Base-by-base conservation (phyloP, 2,113 vertebrate genomes). In the Cyanoramphus novaezelandiae region DNA sequence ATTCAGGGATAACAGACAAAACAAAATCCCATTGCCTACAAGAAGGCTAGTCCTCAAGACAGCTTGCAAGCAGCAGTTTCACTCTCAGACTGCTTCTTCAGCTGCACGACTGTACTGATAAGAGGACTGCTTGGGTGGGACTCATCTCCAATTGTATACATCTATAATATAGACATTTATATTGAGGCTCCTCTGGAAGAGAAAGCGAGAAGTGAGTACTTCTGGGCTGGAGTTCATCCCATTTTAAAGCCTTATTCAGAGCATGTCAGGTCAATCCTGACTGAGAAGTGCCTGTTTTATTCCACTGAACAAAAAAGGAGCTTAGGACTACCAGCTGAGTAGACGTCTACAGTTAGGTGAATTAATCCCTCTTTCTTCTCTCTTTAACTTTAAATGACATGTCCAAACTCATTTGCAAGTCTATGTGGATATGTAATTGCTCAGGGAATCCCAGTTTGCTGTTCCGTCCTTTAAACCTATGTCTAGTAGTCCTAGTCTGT, bases 161-260 rank as follows among this genome's bases (percentile, higher is more conserved):
- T 7, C 13, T 43, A n/a, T 4, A 50, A 7, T 37, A 67, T 0
- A 65, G 76, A 65, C 35, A 50, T 74, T 69, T 69, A 44, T 8
- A 72, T 10, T 4, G 14, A 75, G 65, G 13, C 8, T 71, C 21
- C 39, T 79, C 77, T 47, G 10, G n/a, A 1, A 46, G 43, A 70
- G 24, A 92, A 81, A 78, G 10, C 31, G 18, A 77, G 57, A 65
- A 59, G 29, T 53, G 16, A 82, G 52, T 52, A 67, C 35, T 75
- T 88, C 46, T 60, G 13, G 9, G 55, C 33, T 84, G 21, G 3
- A 86, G 68, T 64, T 86, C 80, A 91, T 64, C 20, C 35, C 29
- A 75, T 93, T 81, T 86, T 71, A 35, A 92, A 92, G 77, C 60
- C 52, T 84, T 86, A 43, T 10, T 84, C 35, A 84, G 65, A 92